phyloP scores from a whole-genome alignment of 2,797 vertebrate genomes.

The Rhinogobio ventralis region DNA sequence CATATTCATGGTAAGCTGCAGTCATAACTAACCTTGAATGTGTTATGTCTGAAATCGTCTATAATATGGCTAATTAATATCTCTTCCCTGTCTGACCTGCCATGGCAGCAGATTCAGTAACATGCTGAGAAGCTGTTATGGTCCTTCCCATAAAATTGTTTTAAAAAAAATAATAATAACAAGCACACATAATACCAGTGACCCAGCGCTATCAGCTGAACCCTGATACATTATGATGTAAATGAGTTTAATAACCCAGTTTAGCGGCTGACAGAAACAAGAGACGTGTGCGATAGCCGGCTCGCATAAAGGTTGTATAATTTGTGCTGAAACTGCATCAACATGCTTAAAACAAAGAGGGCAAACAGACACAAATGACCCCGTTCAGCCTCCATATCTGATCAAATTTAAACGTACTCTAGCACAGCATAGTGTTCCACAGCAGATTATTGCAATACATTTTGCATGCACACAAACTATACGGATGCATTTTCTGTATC shows the following conservation, averaged over 20 bases:
- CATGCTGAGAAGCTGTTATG: conserved; percentile 43
- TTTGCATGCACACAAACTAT: background rate
- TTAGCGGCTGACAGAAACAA: conserved; percentile 73
- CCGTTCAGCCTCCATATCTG: conserved; percentile 57
- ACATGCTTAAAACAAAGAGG: conserved; percentile 66
- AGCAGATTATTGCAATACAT: conserved; percentile 11
- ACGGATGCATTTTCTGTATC: background rate
- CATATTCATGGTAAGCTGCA: conserved; percentile 32
- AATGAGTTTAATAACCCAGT: conserved; percentile 83
- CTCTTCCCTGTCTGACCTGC: conserved; percentile 48
- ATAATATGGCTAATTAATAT: conserved; percentile 60
- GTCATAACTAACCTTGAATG: conserved; percentile 50
- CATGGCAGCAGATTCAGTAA: conserved; percentile 36
- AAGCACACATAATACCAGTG: conserved; percentile 61
- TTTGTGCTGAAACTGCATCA: conserved; percentile 63
- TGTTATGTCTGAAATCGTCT: conserved; percentile 50
- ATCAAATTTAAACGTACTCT: conserved; percentile 57
- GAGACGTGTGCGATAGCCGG: conserved; percentile 57
- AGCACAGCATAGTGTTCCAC: conserved; percentile 37
- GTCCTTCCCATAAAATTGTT: conserved; percentile 50
- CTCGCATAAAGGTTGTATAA: conserved; percentile 59
- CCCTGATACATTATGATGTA: conserved; percentile 79
- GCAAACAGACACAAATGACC: conserved; percentile 63
- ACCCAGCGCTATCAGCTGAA: conserved; percentile 63
- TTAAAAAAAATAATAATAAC: conserved; percentile 54